Base-by-base conservation (phyloP, 1,140 invertebrate genomes). In the Nephotettix cincticeps region DNA sequence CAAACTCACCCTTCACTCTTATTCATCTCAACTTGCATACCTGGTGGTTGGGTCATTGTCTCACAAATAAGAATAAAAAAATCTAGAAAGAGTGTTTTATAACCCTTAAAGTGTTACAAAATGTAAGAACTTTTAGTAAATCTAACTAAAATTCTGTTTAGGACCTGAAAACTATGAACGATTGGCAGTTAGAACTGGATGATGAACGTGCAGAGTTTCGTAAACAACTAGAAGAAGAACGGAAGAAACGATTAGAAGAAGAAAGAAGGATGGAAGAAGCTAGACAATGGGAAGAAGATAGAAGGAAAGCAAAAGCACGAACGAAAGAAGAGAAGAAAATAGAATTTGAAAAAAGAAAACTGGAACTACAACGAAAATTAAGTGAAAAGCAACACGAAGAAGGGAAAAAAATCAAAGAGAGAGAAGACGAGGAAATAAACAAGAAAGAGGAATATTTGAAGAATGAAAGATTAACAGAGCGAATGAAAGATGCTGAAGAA, bases 261-360 rank as follows among this genome's bases (percentile, higher is more conserved):
- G 72, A 78, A 78, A 27, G 77, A 68, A 71, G 75, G 71, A 51
- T 80, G 75, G 70, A 78, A 75, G 71, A 71, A 76, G 65, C 78
- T 75, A 71, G 80, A 79, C 63, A 77, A 51, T 79, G 79, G 68
- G 77, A 78, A 69, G 80, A 81, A 45, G 76, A 78, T 11, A 61
- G 56, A 25, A 14, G 9, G 13, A 27, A 61, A 9, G 4, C 21
- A 17, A 21, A 51, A 51, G 47, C 6, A 25, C 69, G 72, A 21
- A 76, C 77, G 72, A 69, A 78, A 77, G 74, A 47, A 74, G 65
- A 73, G 40, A 66, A 27, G 68, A 43, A 76, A 74, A 28, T 76
- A 75, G 47, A 64, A 73, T 64, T 71, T 72, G 21, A 68, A 75
- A 72, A 65, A 68, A 63, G 17, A 70, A 30, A 19, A 51, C 3